These are phyloP conservation scores for Sericinus montela DNA, from an alignment of 2,888 invertebrate genomes.

Conservation along the genomic window DNA sequence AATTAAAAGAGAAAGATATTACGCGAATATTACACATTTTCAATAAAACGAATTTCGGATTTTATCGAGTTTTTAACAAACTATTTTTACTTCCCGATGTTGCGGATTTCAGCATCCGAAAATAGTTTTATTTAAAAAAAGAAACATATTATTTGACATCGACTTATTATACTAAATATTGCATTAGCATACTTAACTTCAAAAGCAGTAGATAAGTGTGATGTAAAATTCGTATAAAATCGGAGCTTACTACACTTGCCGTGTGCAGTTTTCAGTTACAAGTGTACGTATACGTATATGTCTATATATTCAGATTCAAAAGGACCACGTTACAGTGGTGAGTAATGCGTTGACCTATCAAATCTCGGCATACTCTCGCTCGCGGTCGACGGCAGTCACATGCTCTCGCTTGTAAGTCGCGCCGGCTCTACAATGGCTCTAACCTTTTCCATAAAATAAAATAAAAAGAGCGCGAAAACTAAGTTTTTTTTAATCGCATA, in stretches of 20 bases:
- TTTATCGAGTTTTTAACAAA: no score
- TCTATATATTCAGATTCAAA: neutral
- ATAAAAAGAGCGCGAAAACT: slow-evolving; percentile 26
- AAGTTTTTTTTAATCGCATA: slow-evolving; percentile 26
- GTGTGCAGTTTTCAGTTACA: slow-evolving; percentile 10
- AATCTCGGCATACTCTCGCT: slow-evolving; percentile 35
- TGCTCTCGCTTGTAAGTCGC: slow-evolving; percentile 31
- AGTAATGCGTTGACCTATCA: slow-evolving; percentile 37
- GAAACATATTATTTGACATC: no score
- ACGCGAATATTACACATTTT: no score
- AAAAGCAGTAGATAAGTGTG: no score
- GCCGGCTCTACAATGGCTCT: slow-evolving; percentile 23
- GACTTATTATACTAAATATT: no score
- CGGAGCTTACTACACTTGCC: slow-evolving; percentile 1
- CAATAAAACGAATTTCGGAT: no score
- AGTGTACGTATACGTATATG: neutral
- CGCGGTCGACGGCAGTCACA: slow-evolving; percentile 40
- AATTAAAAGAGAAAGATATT: no score
- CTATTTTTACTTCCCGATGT: no score
- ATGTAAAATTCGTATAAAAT: neutral
- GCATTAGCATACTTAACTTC: no score
- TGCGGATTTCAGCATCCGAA: no score
- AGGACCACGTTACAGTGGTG: slow-evolving; percentile 18
- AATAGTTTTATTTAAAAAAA: no score
- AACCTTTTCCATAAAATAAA: slow-evolving; percentile 18